Conservation (phyloP, 2,113 vertebrate species). For the Labrus mixtus region DNA sequence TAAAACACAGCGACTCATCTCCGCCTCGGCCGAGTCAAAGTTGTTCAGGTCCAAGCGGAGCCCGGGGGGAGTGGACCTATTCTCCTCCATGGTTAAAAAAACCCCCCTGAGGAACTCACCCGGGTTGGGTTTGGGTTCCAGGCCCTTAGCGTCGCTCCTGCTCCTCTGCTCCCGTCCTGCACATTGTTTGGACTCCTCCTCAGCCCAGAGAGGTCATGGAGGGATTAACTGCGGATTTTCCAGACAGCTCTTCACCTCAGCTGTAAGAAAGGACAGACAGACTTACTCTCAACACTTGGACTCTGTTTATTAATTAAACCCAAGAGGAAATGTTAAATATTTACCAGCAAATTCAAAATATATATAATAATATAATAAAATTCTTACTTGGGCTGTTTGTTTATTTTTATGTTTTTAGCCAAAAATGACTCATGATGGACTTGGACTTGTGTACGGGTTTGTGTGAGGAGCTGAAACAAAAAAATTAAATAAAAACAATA, state of each 20-base stretch:
- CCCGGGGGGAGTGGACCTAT: constrained; percentile 34
- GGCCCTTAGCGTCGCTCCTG: not conserved
- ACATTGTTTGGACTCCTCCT: not conserved
- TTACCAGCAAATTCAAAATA: too few species aligned
- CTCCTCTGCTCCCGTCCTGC: not conserved
- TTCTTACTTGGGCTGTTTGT: too few species aligned
- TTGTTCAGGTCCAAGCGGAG: constrained; percentile 71
- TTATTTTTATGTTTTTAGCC: too few species aligned
- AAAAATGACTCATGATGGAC: too few species aligned
- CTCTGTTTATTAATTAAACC: not conserved
- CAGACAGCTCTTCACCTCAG: constrained; percentile 4
- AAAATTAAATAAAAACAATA: too few species aligned
- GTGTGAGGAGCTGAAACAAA: too few species aligned
- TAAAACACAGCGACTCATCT: constrained; percentile 63
- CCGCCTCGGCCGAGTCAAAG: constrained; percentile 35
- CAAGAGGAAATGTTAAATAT: not conserved
- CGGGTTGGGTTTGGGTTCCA: not conserved
- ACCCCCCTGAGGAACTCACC: not conserved
- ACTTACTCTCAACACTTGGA: not conserved
- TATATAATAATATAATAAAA: too few species aligned
- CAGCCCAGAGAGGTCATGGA: constrained; percentile 42
- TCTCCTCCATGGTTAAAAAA: constrained; percentile 59
- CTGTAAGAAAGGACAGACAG: not conserved
- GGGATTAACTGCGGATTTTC: constrained; percentile 60
- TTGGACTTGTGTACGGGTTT: too few species aligned